A percentile compares a stretch with the other conserved stretches of the same genome.
Evolutionary conservation across 2,888 invertebrate species (phyloP).

Genomic region (Beris morrisii): DNA sequence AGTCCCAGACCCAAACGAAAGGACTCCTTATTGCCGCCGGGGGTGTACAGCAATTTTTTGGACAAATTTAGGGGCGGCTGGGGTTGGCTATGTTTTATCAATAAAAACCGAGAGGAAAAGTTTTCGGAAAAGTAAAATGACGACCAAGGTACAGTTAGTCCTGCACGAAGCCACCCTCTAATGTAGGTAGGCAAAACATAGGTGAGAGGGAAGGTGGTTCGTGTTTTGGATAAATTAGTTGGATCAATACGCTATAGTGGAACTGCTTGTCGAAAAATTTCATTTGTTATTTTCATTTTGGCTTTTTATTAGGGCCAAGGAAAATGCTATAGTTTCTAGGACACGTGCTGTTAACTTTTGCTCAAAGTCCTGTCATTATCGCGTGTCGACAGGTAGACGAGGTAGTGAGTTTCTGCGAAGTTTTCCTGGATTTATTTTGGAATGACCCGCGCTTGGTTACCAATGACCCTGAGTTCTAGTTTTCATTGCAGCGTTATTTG

Average conservation of each 20-base stretch:
- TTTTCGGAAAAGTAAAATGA: conserved; percentile 1
- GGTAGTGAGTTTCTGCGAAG: too few relatives aligned
- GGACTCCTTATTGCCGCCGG: neutral
- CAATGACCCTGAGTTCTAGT: too few relatives aligned
- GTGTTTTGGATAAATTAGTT: conserved; percentile 34
- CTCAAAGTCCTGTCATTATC: too few relatives aligned
- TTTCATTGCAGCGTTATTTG: too few relatives aligned
- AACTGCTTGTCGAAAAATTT: neutral
- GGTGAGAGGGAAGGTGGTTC: conserved; percentile 21
- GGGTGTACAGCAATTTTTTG: neutral
- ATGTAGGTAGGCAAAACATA: neutral
- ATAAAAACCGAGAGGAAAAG: conserved; percentile 33
- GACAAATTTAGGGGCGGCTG: conserved; percentile 7
- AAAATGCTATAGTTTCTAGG: neutral
- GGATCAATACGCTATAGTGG: conserved; percentile 36
- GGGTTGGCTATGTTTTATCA: conserved; percentile 38
- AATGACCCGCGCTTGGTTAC: too few relatives aligned
- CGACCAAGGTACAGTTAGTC: neutral
- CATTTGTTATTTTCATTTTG: neutral
- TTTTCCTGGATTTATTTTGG: too few relatives aligned
- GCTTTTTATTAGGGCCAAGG: neutral
- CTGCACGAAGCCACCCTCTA: neutral
- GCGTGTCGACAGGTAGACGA: too few relatives aligned
- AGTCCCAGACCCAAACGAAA: neutral
- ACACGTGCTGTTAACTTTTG: conserved; percentile 7